These are phyloP conservation scores for Sylvia borin DNA, from an alignment of 2,797 vertebrate genomes.

Conservation along the genomic window DNA sequence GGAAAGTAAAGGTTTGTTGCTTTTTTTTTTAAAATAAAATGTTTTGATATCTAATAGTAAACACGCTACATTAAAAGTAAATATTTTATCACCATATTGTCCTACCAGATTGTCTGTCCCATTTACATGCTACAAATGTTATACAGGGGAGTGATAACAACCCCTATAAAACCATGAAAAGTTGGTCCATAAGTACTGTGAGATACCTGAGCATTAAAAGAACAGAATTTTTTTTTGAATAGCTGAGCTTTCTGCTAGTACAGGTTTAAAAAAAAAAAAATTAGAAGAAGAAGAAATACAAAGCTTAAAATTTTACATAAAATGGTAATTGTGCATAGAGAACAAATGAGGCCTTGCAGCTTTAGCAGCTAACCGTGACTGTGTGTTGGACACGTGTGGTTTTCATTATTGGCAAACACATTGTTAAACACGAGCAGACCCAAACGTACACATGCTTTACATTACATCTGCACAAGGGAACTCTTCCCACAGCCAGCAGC, in stretches of 20 bases:
- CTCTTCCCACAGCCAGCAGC: neutral
- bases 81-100: neutral
- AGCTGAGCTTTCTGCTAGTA: neutral
- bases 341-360: neutral
- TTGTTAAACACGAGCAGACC: neutral
- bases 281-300: neutral
- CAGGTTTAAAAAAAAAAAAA: neutral
- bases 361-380: neutral
- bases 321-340: neutral
- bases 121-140: neutral
- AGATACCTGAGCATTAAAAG: neutral
- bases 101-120: neutral
- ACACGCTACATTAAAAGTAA: neutral
- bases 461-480: neutral
- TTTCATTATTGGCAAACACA: neutral
- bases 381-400: neutral
- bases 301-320: neutral
- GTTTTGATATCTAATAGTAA: neutral
- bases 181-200: neutral
- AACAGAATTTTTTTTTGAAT: neutral
- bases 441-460: neutral
- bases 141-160: neutral
- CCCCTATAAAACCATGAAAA: neutral
- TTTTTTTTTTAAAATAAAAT: neutral
- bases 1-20: neutral